Evolutionary conservation across 2,113 vertebrate genomes (phyloP), one percentile per base, ranked within the genome.

Genomic region (Calidris pugnax): DNA sequence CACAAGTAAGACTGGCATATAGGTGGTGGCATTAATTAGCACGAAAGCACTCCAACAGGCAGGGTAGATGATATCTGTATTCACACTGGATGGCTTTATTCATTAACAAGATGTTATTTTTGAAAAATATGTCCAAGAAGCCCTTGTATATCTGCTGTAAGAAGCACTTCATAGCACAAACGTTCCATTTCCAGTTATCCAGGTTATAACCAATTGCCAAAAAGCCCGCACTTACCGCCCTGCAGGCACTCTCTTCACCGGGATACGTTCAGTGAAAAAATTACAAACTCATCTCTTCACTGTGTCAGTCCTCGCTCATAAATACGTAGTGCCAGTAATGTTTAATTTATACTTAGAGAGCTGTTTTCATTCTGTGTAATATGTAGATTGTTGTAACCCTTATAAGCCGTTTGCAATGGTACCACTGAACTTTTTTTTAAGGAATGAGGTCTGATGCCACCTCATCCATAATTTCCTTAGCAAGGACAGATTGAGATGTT

Each of bases 11-110:
- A 87, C 63, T 48, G 35, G 33, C 45, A 56, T 55, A 85, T 27
- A 90, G 62, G 74, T 47, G 80, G 37, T 79, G 53, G 14, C 76
- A 75, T 89, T 92, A 95, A 96, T 86, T 74, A 88, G 68, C 33
- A 86, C 2, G 3, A 62, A 90, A 90, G 41, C 63, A 57, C 30
- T 63, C 64, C 48, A 75, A 71, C 5, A 5, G 3, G 64, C n/a
- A 81, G 76, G 86, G 73, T 67, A 78, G 79, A 62, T 90, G 47
- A 23, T 74, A 86, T 39, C 73, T 81, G 50, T n/a, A 86, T 80
- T 96, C 83, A 90, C 48, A 55, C 14, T 48, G 39, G 43, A 72
- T 84, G 30, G 30, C 18, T 84, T 93, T 72, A 71, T 37, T 86
- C 72, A 88, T 80, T 89, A 86, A 86, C 39, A 74, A 56, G 69